These are phyloP conservation scores for Papilio polyxenes DNA, from an alignment of 1,140 invertebrate genomes.

Conservation along the genomic window DNA sequence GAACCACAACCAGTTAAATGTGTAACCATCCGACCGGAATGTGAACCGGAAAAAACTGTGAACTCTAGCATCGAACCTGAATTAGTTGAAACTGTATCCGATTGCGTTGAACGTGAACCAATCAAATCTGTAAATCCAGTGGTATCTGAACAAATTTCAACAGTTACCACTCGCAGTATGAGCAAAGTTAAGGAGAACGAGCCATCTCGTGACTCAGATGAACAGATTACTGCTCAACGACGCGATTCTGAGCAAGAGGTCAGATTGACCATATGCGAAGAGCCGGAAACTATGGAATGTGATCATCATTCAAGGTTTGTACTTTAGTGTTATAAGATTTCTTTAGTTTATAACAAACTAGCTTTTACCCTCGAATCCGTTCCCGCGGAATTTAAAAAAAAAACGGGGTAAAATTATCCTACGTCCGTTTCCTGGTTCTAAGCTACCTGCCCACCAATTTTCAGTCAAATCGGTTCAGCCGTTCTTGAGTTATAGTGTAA, in stretches of 20 bases:
- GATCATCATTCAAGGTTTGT: constrained; percentile 47
- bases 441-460: too few relatives aligned
- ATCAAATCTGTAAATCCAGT: too few relatives aligned
- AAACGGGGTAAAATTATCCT: too few relatives aligned
- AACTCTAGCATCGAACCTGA: too few relatives aligned
- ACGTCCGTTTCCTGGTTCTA: too few relatives aligned
- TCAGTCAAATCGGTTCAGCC: too few relatives aligned
- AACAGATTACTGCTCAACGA: constrained; percentile 6
- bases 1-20: neutral
- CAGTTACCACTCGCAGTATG: neutral
- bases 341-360: too few relatives aligned
- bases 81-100: too few relatives aligned
- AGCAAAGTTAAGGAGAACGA: neutral
- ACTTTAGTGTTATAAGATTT: neutral
- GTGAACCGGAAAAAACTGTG: neutral
- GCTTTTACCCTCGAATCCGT: too few relatives aligned
- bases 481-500: too few relatives aligned
- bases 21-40: neutral
- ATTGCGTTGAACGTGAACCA: too few relatives aligned
- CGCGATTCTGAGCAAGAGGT: constrained; percentile 27
- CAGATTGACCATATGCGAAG: constrained; percentile 33
- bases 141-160: neutral
- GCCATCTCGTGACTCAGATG: neutral
- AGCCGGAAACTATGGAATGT: constrained; percentile 45
- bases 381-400: too few relatives aligned